Evolutionary conservation across 2,888 invertebrate genomes (phyloP).

Genomic region (Coenonympha glycerion): DNA sequence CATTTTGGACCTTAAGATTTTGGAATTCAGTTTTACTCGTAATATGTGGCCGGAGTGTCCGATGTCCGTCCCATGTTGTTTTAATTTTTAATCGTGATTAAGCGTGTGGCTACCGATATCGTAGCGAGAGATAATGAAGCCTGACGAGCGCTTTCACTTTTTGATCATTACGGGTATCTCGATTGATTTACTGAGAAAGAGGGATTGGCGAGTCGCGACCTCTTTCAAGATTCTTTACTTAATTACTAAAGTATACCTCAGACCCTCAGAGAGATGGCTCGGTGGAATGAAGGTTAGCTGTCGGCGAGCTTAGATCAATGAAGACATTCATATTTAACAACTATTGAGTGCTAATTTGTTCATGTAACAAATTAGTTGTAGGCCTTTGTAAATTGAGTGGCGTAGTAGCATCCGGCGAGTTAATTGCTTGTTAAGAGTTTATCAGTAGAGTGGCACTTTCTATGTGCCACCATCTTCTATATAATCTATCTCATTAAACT

Average conservation of each 20-base stretch:
- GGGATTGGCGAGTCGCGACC: slow-evolving; percentile 36
- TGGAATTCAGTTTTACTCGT: slow-evolving; percentile 21
- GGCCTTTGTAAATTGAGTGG: slow-evolving; percentile 1
- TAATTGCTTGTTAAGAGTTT: slow-evolving; percentile 4
- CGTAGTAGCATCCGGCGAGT: neutral
- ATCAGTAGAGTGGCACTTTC: neutral
- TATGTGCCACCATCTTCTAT: no score
- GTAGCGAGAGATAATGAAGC: slow-evolving; percentile 55
- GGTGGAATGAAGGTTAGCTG: slow-evolving; percentile 1
- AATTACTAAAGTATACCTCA: slow-evolving; percentile 29
- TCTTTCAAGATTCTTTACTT: slow-evolving; percentile 32
- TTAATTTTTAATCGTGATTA: slow-evolving; percentile 60
- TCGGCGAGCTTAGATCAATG: slow-evolving; percentile 13
- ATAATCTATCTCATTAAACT: neutral
- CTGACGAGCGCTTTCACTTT: slow-evolving; percentile 60
- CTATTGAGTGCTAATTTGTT: slow-evolving; percentile 11
- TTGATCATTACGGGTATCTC: slow-evolving; percentile 51
- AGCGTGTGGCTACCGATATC: slow-evolving; percentile 57
- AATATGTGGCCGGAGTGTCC: slow-evolving; percentile 1
- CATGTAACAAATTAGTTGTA: slow-evolving; percentile 8
- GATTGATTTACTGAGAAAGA: slow-evolving; percentile 34
- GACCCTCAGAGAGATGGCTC: slow-evolving; percentile 16
- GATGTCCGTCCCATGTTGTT: slow-evolving; percentile 38
- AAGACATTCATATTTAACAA: slow-evolving; percentile 13
- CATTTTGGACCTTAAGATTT: slow-evolving; percentile 29